Evolutionary conservation across 2,113 vertebrate species (phyloP).

Genomic region (Dicerorhinus sumatrensis): DNA sequence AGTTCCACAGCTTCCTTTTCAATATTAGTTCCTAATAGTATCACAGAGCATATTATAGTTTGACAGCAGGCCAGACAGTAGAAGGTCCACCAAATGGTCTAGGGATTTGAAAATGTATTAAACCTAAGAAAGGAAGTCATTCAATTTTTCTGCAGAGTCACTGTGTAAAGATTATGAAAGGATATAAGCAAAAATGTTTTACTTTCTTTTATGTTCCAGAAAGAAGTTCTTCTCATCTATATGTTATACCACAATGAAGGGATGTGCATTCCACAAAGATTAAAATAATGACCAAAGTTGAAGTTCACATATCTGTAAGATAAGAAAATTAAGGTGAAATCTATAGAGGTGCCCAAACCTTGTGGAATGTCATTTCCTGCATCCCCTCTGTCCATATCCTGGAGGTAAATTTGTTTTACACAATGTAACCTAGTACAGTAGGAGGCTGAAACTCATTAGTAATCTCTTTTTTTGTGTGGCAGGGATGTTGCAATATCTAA

Average conservation of each 20-base stretch:
- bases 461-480: conserved; percentile 58
- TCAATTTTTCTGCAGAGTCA: neutral
- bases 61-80: neutral
- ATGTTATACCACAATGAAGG: neutral
- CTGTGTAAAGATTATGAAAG: neutral
- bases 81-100: neutral
- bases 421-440: neutral
- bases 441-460: neutral
- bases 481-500: conserved; percentile 33
- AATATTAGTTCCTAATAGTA: neutral
- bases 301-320: neutral
- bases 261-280: neutral
- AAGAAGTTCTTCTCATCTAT: neutral
- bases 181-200: neutral
- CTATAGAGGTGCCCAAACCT: neutral
- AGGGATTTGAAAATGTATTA: neutral
- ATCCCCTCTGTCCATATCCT: neutral
- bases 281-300: neutral
- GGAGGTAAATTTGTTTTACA: neutral
- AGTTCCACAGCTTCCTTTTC: neutral
- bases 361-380: neutral
- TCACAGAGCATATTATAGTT: neutral
- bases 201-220: neutral
- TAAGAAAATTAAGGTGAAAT: conserved; percentile 42
- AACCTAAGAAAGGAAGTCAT: neutral